Percentiles rank a stretch among this genome's conserved stretches.
phyloP scores from a whole-genome alignment of 2,888 invertebrate genomes.

The Lasioglossum pauxillum region DNA sequence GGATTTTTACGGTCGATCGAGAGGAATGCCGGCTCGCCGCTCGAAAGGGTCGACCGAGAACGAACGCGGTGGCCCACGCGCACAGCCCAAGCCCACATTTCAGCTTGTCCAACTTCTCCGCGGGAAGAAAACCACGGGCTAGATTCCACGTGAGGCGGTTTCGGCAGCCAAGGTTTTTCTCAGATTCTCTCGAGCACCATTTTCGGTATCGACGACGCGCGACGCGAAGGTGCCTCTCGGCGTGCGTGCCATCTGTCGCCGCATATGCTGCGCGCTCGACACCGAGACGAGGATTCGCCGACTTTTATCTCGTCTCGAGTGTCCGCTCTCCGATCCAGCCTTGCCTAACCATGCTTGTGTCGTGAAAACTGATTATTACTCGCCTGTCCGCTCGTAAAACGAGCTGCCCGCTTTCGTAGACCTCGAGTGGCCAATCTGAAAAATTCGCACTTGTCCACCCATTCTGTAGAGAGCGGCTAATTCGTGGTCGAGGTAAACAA shows the following conservation, averaged over 20 bases:
- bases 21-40: slow-evolving; percentile 63
- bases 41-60: slow-evolving; percentile 53
- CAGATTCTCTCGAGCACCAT: slow-evolving; percentile 10
- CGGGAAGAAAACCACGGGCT: slow-evolving; percentile 20
- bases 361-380: slow-evolving; percentile 12
- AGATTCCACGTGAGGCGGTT: background rate
- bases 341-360: slow-evolving; percentile 6
- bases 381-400: background rate
- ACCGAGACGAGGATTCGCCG: slow-evolving; percentile 18
- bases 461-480: background rate
- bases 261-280: slow-evolving; percentile 70
- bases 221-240: slow-evolving; percentile 24
- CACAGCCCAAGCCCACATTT: slow-evolving; percentile 51
- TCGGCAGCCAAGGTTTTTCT: background rate
- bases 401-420: background rate
- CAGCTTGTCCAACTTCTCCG: slow-evolving; percentile 33
- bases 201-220: slow-evolving; percentile 33
- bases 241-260: slow-evolving; percentile 81
- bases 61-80: slow-evolving; percentile 58
- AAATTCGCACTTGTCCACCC: background rate
- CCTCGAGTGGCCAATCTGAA: background rate
- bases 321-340: background rate
- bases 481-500: background rate
- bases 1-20: slow-evolving; percentile 66
- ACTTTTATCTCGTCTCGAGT: slow-evolving; percentile 18